Conservation (phyloP, 2,888 invertebrate genomes). For the Toxonevra muliebris region DNA sequence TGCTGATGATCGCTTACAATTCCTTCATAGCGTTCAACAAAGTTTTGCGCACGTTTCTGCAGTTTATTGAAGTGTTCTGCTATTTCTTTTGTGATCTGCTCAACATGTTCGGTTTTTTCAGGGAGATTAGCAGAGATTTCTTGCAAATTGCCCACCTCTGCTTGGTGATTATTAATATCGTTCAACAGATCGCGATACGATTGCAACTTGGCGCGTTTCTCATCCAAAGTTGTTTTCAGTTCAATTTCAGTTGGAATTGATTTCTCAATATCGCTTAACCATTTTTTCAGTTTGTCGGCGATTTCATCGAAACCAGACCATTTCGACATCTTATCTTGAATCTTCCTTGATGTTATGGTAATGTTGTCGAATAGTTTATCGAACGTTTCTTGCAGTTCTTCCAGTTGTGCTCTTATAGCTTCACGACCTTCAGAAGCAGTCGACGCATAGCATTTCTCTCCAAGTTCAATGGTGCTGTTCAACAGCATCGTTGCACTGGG, state of each 20-base stretch:
- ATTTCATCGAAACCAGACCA: constrained; percentile 94
- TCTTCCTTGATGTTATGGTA: constrained; percentile 78
- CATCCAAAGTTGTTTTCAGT: constrained; percentile 86
- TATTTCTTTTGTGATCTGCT: constrained; percentile 75
- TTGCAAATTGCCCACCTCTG: constrained; percentile 82
- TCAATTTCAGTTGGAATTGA: constrained; percentile 82
- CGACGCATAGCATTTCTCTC: constrained; percentile 86
- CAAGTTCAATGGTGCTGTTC: constrained; percentile 85
- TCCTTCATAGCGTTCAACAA: constrained; percentile 85
- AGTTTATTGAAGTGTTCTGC: constrained; percentile 78
- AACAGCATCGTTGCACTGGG: constrained; percentile 78
- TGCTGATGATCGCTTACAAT: constrained; percentile 90
- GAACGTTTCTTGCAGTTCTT: constrained; percentile 84
- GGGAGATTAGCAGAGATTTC: constrained; percentile 83
- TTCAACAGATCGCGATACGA: constrained; percentile 83
- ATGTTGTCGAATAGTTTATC: constrained; percentile 84
- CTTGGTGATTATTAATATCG: constrained; percentile 85
- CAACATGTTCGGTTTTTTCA: constrained; percentile 78
- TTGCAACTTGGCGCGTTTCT: constrained; percentile 88
- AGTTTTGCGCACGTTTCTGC: constrained; percentile 76
- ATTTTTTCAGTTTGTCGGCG: constrained; percentile 78
- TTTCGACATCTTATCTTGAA: constrained; percentile 83
- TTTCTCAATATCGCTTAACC: constrained; percentile 80
- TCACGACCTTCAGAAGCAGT: constrained; percentile 90
- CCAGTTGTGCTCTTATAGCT: constrained; percentile 81